phyloP scores from a whole-genome alignment of 2,797 vertebrate genomes.

The Phoebastria nigripes region DNA sequence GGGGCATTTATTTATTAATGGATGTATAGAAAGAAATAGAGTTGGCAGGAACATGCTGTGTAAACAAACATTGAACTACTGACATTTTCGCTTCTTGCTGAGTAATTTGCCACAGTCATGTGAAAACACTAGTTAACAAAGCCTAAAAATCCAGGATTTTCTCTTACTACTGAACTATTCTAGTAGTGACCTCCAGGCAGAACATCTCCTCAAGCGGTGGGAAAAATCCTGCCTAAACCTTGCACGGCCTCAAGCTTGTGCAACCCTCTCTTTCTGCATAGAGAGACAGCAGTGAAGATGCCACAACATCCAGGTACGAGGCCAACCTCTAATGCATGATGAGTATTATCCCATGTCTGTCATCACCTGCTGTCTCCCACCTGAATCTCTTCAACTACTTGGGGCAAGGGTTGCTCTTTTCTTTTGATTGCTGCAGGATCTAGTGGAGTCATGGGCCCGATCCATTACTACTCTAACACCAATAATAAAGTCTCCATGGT shows the following conservation, averaged over 20 bases:
- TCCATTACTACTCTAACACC: neutral
- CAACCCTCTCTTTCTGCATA: neutral
- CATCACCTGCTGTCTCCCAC: neutral
- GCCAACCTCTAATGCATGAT: neutral
- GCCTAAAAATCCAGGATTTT: neutral
- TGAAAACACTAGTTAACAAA: neutral
- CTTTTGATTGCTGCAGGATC: neutral
- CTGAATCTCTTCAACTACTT: neutral
- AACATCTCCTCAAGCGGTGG: neutral
- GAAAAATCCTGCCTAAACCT: neutral
- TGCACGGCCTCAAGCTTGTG: neutral
- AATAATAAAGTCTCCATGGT: neutral
- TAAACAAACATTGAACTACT: conserved; percentile 21
- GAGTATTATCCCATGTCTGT: neutral
- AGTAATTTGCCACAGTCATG: neutral
- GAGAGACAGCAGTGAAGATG: neutral
- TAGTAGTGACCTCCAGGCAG: neutral
- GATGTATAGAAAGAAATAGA: neutral
- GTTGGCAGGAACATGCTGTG: neutral
- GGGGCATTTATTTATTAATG: neutral
- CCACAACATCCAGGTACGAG: neutral
- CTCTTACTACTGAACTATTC: neutral
- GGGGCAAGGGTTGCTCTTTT: neutral
- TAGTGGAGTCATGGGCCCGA: neutral
- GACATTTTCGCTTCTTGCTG: neutral